These are phyloP conservation scores for Gnathonemus longibarbis DNA, from an alignment of 2,113 vertebrate species.

Conservation along the genomic window DNA sequence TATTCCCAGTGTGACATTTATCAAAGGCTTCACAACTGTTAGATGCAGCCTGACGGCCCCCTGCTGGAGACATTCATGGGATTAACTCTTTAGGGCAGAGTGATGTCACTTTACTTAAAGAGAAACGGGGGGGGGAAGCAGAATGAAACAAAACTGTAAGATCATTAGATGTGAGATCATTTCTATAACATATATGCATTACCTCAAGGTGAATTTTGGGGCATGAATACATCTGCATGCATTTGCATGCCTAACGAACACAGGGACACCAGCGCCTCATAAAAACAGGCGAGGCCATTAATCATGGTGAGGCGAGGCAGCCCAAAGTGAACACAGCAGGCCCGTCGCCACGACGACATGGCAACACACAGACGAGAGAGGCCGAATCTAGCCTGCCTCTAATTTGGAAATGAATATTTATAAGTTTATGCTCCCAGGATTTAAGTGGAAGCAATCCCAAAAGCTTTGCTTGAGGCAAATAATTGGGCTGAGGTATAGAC, in stretches of 20 bases:
- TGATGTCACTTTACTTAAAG: background rate
- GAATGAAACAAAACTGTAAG: constrained; percentile 43
- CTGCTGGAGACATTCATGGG: background rate
- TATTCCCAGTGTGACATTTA: background rate
- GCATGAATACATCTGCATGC: constrained; percentile 62
- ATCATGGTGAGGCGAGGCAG: constrained; percentile 53
- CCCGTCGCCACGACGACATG: constrained; percentile 38
- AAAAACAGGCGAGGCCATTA: constrained; percentile 59
- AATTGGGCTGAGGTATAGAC: constrained; percentile 37
- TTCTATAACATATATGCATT: constrained; percentile 60
- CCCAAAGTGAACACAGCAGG: constrained; percentile 47
- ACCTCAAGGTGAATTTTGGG: constrained; percentile 59
- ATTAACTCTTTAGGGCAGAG: constrained; percentile 7
- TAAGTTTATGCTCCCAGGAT: constrained; percentile 43
- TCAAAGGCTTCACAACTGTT: background rate
- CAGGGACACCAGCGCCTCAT: constrained; percentile 44
- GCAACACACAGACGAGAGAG: constrained; percentile 28
- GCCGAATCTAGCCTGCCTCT: constrained; percentile 35
- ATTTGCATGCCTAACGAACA: constrained; percentile 59
- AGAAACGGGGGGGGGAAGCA: constrained; percentile 14
- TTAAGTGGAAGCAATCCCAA: constrained; percentile 24
- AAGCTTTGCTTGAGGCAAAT: constrained; percentile 36
- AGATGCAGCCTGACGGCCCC: background rate
- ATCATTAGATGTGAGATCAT: constrained; percentile 61
- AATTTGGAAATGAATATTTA: constrained; percentile 60